Conservation (phyloP, 1,140 invertebrate genomes). For the Drosophila rhopaloa region DNA sequence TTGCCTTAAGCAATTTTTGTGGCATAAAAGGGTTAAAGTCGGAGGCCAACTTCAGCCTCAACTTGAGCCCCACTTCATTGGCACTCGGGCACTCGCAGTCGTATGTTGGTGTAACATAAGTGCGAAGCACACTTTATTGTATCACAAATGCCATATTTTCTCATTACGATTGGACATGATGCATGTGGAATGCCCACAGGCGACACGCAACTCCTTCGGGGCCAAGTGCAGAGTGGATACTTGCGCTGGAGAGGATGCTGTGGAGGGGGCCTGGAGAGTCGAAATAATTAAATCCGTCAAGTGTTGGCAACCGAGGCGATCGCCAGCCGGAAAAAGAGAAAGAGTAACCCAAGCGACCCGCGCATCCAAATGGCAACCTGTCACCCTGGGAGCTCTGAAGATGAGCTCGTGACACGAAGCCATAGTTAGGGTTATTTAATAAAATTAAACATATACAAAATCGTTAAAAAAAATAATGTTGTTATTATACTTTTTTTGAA, state of each 20-base stretch:
- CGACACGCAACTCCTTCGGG: slow-evolving; percentile 67
- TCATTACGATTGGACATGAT: slow-evolving; percentile 85
- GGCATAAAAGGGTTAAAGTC: slow-evolving; percentile 23
- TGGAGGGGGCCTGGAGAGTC: slow-evolving; percentile 36
- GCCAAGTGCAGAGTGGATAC: slow-evolving; percentile 40
- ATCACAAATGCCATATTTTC: slow-evolving; percentile 85
- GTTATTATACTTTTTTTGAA: no score
- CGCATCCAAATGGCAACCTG: slow-evolving; percentile 49
- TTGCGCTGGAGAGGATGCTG: slow-evolving; percentile 7
- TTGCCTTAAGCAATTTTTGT: not conserved
- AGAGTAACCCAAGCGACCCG: slow-evolving; percentile 25
- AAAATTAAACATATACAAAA: not conserved
- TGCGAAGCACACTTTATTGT: slow-evolving; percentile 85
- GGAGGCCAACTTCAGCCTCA: slow-evolving; percentile 22
- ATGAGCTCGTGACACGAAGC: slow-evolving; percentile 24
- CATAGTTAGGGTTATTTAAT: no score
- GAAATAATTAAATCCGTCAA: slow-evolving; percentile 85
- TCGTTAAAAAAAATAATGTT: no score
- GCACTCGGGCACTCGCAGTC: slow-evolving; percentile 39
- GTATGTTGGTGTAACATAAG: slow-evolving; percentile 80
- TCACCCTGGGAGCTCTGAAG: slow-evolving; percentile 26
- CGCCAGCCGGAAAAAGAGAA: slow-evolving; percentile 6
- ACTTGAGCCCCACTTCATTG: slow-evolving; percentile 48
- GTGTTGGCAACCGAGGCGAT: slow-evolving; percentile 73
- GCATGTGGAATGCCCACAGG: slow-evolving; percentile 79